Base-by-base conservation (phyloP, 2,113 vertebrate genomes). In the Monarcha castaneiventris region DNA sequence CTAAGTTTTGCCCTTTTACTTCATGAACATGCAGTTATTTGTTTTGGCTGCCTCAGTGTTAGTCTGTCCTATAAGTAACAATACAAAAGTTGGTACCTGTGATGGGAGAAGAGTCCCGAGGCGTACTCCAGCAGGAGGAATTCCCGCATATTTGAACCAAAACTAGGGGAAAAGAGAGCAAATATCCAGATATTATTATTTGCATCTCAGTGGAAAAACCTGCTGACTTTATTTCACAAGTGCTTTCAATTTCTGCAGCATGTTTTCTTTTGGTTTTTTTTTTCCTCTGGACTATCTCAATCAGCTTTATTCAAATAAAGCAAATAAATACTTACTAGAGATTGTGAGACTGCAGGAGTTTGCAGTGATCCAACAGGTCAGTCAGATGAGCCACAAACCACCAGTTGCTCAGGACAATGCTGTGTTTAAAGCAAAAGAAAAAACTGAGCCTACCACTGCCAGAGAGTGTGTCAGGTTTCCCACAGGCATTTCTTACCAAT, bases 351-450 rank as follows among this genome's bases (percentile, higher is more conserved):
- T 99, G 99, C 37, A 99, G 98, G 62, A 99, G 98, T 87, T 98
- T 98, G 93, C 99, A 99, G 96, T 99, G 99, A 95, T 99, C 99
- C 97, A 99, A 91, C 11, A 99, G 98, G 96, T 99, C 99, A 3
- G 99, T 99, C 96, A 99, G 97, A 90, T 99, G 99, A 90, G 99
- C 99, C 96, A 99, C 99, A 67, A 99, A 99, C 99, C 99, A 99
- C 99, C 99, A 99, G 98, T 99, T 99, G 98, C 99, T 99, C 77
- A 99, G 97, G 55, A 98, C 98, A 52, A 99, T 98, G 97, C 99
- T 99, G 97, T 25, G n/a, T 80, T 92, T 74, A 84, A 67, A 97
- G 68, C 75, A 87, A 84, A 90, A 77, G 61, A 13, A 43, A 51
- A 41, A 84, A 43, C 30, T 84, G 41, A 89, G 81, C 35, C 37